Percentiles rank a stretch among this genome's conserved stretches.
phyloP scores from a whole-genome alignment of 2,888 invertebrate genomes.

The Cremastobaeus sp. region DNA sequence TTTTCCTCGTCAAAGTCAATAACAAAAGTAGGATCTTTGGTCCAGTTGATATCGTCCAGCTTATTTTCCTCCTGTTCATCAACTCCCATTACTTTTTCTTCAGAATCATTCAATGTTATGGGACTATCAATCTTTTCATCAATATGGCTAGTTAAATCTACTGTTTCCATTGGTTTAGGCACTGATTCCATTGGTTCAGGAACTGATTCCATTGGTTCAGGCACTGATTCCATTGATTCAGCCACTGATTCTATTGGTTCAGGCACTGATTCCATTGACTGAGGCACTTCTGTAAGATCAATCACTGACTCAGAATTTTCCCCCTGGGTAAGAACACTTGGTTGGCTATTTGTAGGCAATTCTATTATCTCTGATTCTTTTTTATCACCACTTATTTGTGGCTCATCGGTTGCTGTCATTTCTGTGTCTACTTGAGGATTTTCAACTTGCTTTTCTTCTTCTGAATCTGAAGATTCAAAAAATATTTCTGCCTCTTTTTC shows the following conservation, averaged over 20 bases:
- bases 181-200: too few relatives aligned
- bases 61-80: constrained; percentile 10
- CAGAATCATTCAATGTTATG: neutral
- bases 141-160: too few relatives aligned
- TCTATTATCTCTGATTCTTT: too few relatives aligned
- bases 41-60: constrained; percentile 35
- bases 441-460: constrained; percentile 67
- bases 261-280: too few relatives aligned
- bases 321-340: too few relatives aligned
- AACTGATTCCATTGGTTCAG: too few relatives aligned
- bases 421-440: neutral
- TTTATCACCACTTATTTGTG: neutral
- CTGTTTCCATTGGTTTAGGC: too few relatives aligned
- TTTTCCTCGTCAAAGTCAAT: constrained; percentile 1
- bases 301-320: neutral
- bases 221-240: too few relatives aligned
- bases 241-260: too few relatives aligned
- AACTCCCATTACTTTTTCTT: neutral
- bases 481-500: constrained; percentile 87
- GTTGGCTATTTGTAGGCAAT: too few relatives aligned
- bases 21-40: constrained; percentile 24
- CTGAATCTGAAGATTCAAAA: constrained; percentile 85
- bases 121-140: too few relatives aligned
- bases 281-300: constrained; percentile 4
- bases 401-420: neutral